phyloP scores from a whole-genome alignment of 2,888 invertebrate species.

The Tanytarsus gracilentus region DNA sequence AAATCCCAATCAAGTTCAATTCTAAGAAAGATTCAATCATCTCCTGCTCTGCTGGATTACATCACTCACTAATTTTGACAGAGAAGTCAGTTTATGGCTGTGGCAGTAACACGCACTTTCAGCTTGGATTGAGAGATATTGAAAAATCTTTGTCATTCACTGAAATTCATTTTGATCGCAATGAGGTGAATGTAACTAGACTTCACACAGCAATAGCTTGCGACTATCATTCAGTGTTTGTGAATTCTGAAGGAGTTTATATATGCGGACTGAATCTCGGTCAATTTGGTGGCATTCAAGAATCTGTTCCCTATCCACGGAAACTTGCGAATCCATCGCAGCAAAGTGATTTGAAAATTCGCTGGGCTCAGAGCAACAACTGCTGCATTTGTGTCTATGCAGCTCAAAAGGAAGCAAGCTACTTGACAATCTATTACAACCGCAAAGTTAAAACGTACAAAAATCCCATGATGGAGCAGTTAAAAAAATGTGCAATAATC shows the following conservation, averaged over 20 bases:
- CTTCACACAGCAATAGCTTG: constrained; percentile 46
- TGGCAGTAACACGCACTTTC: constrained; percentile 56
- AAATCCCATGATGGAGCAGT: constrained; percentile 35
- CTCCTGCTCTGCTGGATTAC: constrained; percentile 38
- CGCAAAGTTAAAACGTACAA: constrained; percentile 16
- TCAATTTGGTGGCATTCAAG: constrained; percentile 61
- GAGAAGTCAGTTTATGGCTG: constrained; percentile 46
- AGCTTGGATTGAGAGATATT: constrained; percentile 52
- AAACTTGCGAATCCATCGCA: background rate
- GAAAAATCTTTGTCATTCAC: constrained; percentile 44
- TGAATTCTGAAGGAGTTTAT: constrained; percentile 54
- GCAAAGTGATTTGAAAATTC: background rate
- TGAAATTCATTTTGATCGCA: constrained; percentile 30
- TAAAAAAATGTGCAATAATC: constrained; percentile 43
- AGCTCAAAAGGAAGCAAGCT: background rate
- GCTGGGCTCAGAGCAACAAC: constrained; percentile 15
- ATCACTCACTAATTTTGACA: constrained; percentile 41
- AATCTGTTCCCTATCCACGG: constrained; percentile 9
- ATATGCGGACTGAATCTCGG: constrained; percentile 78
- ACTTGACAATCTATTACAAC: constrained; percentile 5
- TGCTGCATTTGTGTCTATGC: constrained; percentile 11
- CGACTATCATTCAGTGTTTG: constrained; percentile 61
- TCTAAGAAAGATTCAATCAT: constrained; percentile 37
- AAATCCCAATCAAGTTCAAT: constrained; percentile 34
- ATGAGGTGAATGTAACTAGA: background rate